Base-by-base conservation (phyloP, 1,140 invertebrate species). In the Tetragnatha versicolor region DNA sequence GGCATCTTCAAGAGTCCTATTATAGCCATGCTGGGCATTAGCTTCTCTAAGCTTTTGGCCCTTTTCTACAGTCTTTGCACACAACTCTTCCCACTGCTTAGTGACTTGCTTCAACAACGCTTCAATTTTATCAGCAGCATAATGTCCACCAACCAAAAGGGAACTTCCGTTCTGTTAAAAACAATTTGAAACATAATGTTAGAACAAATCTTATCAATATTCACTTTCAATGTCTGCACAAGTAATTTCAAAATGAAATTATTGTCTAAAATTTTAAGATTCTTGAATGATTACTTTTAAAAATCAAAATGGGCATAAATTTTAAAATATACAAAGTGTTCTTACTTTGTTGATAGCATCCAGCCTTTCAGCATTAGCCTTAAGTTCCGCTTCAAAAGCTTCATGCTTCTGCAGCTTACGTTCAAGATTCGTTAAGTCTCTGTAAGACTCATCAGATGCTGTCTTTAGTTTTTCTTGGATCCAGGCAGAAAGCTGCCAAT, bases 371-470 rank as follows among this genome's bases (percentile, higher is more conserved):
- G 96, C 94, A 84, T 97, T 97, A 0, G 95, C 93, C 45, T 93
- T 89, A 6, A 99, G 85, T 85, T 99, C 98, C 22, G 96, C 89
- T 84, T 98, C 96, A 85, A 99, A 98, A 0, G 97, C 97, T 85
- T 98, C 96, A 84, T 99, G 97, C 84, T 98, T 98, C 85, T 98
- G 95, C 2, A 98, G 87, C 85, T 98, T 98, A 2, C 95, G 89
- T 78, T 96, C 94, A 45, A 99, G 87, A 84, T 98, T 98, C 45
- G 90, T 92, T 20, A 98, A 87, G 83, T 98, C 96, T 31, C 94
- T 89, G 84, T 97, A 98, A 68, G 92, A 96, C 83, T 98, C 95
- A 83, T 98, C 97, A 5, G 91, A 91, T 0, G 96, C 95, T 3
- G 93, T 93, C 85, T 92, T 92, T 79, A 93, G 90, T 87, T 98